Conservation (phyloP, 1,140 invertebrate species). For the Geopemphigus sp. region DNA sequence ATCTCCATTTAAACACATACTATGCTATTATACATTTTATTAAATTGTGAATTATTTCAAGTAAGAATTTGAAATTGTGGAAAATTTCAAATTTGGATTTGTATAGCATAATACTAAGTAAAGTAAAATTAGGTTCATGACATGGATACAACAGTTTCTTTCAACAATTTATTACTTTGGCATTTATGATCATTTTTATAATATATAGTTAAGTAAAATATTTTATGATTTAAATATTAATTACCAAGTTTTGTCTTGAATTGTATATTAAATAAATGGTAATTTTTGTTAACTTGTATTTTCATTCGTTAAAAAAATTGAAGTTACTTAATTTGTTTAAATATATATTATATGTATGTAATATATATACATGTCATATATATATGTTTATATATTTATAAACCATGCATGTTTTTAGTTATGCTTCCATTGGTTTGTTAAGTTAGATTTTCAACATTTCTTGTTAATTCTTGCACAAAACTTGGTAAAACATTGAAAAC, state of each 20-base stretch:
- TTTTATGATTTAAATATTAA: constrained; percentile 39
- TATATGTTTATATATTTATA: background rate
- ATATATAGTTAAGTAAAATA: constrained; percentile 41
- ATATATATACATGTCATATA: background rate
- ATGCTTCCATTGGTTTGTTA: constrained; percentile 10
- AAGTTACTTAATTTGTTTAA: constrained; percentile 34
- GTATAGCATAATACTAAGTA: constrained; percentile 19
- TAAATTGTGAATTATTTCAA: constrained; percentile 48
- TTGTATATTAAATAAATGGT: constrained; percentile 36
- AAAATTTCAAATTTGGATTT: constrained; percentile 45
- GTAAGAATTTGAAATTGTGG: constrained; percentile 28
- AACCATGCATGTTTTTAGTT: constrained; percentile 12
- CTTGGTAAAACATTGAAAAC: constrained; percentile 38
- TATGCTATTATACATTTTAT: constrained; percentile 45
- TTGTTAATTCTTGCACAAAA: constrained; percentile 34
- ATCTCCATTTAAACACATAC: constrained; percentile 26
- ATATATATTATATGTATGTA: constrained; percentile 11
- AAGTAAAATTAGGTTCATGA: constrained; percentile 19
- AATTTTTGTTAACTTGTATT: constrained; percentile 46
- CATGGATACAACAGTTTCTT: constrained; percentile 22
- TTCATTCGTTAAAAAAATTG: constrained; percentile 20
- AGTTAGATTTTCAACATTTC: constrained; percentile 19
- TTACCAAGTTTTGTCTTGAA: constrained; percentile 48
- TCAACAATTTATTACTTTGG: constrained; percentile 39
- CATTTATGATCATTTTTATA: constrained; percentile 35